phyloP scores from a whole-genome alignment of 2,888 invertebrate species.

The Orthosia gothica region DNA sequence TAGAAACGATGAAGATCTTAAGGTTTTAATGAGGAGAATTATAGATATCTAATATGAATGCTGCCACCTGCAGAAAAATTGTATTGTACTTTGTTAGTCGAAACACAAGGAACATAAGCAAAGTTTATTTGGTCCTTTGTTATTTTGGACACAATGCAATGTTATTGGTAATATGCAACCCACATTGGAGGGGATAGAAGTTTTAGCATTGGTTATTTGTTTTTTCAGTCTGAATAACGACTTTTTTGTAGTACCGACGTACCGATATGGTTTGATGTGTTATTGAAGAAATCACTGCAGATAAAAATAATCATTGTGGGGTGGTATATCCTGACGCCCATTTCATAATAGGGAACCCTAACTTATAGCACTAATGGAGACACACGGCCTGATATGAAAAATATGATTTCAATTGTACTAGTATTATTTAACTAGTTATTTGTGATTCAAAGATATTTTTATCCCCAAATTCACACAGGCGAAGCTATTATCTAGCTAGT shows the following conservation, averaged over 20 bases:
- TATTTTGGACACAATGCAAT: slow-evolving; percentile 38
- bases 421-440: too few species aligned
- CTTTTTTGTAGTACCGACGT: neutral
- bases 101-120: neutral
- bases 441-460: too few species aligned
- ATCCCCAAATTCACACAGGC: too few species aligned
- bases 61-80: neutral
- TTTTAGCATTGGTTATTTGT: neutral
- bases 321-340: neutral
- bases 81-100: neutral
- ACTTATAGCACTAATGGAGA: neutral
- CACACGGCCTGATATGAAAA: too few species aligned
- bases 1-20: neutral
- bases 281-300: neutral
- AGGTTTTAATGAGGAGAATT: neutral
- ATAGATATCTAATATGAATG: neutral
- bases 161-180: slow-evolving; percentile 11
- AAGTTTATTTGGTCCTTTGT: slow-evolving; percentile 34
- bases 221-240: slow-evolving; percentile 7
- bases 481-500: neutral
- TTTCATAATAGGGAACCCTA: neutral
- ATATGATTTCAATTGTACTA: too few species aligned
- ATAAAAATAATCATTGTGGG: neutral
- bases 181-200: neutral
- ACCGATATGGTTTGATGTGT: neutral